These are phyloP conservation scores for Disparrhopalites patrizii DNA, from an alignment of 2,888 invertebrate species.

Conservation along the genomic window DNA sequence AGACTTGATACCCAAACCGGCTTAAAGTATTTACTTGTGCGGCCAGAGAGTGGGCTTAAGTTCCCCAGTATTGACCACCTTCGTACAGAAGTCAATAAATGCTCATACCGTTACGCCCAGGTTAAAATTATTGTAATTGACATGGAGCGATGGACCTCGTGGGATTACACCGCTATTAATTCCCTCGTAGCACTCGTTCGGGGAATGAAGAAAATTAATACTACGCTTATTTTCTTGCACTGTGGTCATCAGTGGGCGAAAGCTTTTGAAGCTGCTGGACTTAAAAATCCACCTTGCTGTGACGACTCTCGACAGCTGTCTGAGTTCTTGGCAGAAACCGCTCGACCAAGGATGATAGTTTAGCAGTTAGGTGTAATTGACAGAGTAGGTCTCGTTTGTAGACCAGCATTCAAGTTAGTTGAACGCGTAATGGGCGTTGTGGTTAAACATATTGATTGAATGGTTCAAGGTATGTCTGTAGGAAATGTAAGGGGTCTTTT, in stretches of 20 bases:
- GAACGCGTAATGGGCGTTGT: too few relatives aligned
- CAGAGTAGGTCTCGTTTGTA: too few relatives aligned
- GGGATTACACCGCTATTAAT: constrained; percentile 42
- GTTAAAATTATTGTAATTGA: constrained; percentile 33
- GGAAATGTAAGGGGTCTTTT: too few relatives aligned
- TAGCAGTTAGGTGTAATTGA: too few relatives aligned
- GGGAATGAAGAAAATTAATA: constrained; percentile 41
- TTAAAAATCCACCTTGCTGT: constrained; percentile 34
- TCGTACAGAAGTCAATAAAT: constrained; percentile 36
- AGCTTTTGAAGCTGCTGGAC: constrained; percentile 37
- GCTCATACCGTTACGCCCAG: constrained; percentile 37
- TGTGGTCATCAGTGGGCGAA: constrained; percentile 31
- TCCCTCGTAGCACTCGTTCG: constrained; percentile 36
- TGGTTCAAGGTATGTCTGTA: too few relatives aligned
- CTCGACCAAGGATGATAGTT: not conserved
- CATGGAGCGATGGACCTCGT: constrained; percentile 36
- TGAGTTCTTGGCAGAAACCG: constrained; percentile 1
- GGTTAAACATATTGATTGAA: too few relatives aligned
- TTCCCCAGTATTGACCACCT: constrained; percentile 46
- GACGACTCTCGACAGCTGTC: constrained; percentile 12
- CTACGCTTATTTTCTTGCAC: constrained; percentile 34
- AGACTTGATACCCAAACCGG: constrained; percentile 18
- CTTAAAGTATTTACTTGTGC: constrained; percentile 33
- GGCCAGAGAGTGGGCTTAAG: constrained; percentile 35
- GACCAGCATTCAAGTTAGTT: too few relatives aligned